These are phyloP conservation scores for Promerops cafer DNA, from an alignment of 2,113 vertebrate genomes.

Conservation along the genomic window DNA sequence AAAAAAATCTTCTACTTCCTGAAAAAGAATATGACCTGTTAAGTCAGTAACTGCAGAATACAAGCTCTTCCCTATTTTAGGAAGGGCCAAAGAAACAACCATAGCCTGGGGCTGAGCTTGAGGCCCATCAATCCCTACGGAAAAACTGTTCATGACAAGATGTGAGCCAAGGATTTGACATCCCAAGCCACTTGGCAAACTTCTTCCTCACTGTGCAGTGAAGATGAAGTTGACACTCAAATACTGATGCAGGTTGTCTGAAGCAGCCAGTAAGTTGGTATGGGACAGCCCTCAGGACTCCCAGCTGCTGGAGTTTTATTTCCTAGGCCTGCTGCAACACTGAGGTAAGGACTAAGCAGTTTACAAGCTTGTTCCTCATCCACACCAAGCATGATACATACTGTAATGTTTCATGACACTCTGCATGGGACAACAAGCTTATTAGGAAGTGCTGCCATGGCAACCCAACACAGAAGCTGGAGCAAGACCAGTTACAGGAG, in stretches of 20 bases:
- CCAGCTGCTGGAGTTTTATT: not conserved
- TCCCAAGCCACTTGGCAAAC: not conserved
- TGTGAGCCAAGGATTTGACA: not conserved
- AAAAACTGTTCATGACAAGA: not conserved
- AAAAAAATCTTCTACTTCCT: slow-evolving; percentile 98
- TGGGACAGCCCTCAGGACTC: not conserved
- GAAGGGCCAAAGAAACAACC: not conserved
- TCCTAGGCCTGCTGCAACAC: not conserved
- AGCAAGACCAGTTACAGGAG: not conserved
- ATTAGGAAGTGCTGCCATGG: not conserved
- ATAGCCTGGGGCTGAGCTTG: not conserved
- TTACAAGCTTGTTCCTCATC: not conserved
- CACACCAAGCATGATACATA: not conserved
- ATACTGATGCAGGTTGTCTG: not conserved
- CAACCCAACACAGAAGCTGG: not conserved
- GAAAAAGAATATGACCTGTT: not conserved
- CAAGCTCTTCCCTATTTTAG: not conserved
- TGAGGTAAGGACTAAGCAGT: not conserved
- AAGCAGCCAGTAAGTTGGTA: not conserved
- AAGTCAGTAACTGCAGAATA: not conserved
- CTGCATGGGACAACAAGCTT: not conserved
- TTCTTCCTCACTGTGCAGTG: not conserved
- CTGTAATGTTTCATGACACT: not conserved
- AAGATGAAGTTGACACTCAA: not conserved
- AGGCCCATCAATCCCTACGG: not conserved